These are phyloP conservation scores for Choloepus hoffmanni DNA, from an alignment of 2,113 vertebrate genomes.

Conservation along the genomic window DNA sequence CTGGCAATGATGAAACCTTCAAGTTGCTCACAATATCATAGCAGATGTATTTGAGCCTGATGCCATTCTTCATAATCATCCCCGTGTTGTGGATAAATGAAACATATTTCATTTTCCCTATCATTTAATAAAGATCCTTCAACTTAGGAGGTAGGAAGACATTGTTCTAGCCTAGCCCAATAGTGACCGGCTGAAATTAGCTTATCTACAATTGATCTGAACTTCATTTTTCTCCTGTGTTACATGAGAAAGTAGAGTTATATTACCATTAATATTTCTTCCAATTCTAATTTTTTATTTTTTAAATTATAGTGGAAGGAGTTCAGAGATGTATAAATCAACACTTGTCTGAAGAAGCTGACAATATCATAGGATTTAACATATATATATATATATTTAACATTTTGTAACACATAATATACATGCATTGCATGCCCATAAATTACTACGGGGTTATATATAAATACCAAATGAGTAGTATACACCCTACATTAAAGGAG, in stretches of 20 bases:
- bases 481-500: not conserved
- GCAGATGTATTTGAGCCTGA: not conserved
- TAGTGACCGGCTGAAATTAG: not conserved
- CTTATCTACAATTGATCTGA: not conserved
- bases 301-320: conserved; percentile 12
- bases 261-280: not conserved
- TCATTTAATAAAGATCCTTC: not conserved
- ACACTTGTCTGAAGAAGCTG: not conserved
- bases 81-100: not conserved
- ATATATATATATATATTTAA: not conserved
- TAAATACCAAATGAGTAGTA: not conserved
- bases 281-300: not conserved
- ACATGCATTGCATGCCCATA: not conserved
- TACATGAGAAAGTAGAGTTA: not conserved
- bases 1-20: not conserved
- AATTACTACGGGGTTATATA: not conserved
- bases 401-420: too few relatives aligned
- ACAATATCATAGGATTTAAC: not conserved
- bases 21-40: not conserved
- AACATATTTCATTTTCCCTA: not conserved
- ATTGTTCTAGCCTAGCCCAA: not conserved
- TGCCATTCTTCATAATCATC: not conserved
- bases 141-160: not conserved
- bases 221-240: not conserved
- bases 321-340: not conserved